Evolutionary conservation across 2,888 invertebrate species (phyloP).

Genomic region (Orthonevra nobilis): DNA sequence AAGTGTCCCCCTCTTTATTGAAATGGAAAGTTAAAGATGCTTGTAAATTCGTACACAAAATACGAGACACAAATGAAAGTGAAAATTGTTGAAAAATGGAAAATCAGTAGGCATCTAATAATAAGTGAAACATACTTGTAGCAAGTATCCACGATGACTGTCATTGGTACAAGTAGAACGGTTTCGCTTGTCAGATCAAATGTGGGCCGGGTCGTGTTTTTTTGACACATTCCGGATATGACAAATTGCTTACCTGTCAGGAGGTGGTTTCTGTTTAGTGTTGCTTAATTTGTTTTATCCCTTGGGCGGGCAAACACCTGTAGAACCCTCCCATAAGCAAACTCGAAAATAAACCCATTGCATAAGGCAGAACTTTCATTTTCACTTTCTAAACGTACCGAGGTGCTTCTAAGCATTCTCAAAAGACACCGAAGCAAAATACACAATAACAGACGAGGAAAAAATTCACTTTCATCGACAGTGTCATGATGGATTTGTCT

Average conservation of each 20-base stretch:
- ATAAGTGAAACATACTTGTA: conserved; percentile 23
- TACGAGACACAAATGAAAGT: conserved; percentile 43
- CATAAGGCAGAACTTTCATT: conserved; percentile 61
- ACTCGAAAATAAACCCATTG: conserved; percentile 13
- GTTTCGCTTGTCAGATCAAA: neutral
- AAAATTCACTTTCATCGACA: conserved; percentile 57
- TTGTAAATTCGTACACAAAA: conserved; percentile 16
- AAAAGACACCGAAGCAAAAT: conserved; percentile 22
- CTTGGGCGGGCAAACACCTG: neutral
- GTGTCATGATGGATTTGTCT: conserved; percentile 37
- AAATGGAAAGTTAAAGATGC: conserved; percentile 43
- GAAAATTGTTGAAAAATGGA: conserved; percentile 38
- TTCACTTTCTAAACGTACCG: conserved; percentile 58
- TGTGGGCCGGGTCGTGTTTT: too few species aligned
- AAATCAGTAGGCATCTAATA: conserved; percentile 37
- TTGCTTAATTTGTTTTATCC: too few species aligned
- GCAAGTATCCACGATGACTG: conserved; percentile 24
- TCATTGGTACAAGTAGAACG: conserved; percentile 19
- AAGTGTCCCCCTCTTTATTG: neutral
- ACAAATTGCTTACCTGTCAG: conserved; percentile 13
- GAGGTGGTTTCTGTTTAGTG: conserved; percentile 2
- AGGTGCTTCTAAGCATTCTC: conserved; percentile 43
- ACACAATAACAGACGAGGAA: conserved; percentile 5
- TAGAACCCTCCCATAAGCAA: conserved; percentile 19
- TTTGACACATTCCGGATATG: neutral